Evolutionary conservation across 2,888 invertebrate species (phyloP).

Genomic region (Gerris lacustris): DNA sequence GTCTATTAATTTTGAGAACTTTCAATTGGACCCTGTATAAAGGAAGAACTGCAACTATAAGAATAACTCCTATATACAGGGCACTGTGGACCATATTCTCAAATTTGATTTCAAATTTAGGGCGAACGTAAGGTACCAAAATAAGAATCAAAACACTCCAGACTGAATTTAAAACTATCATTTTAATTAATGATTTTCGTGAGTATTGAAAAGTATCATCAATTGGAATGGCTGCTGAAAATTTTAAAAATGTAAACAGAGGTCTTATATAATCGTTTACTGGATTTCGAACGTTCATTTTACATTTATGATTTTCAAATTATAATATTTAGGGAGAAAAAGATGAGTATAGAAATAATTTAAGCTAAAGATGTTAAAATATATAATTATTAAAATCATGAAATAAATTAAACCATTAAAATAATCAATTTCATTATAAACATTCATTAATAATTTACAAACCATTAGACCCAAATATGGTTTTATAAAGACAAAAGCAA

Average conservation of each 20-base stretch:
- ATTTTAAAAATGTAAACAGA: not conserved
- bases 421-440: too few relatives aligned
- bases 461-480: too few relatives aligned
- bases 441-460: too few relatives aligned
- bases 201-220: not conserved
- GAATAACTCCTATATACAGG: not conserved
- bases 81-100: not conserved
- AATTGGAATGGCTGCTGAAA: not conserved
- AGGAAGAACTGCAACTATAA: not conserved
- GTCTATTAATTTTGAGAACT: not conserved
- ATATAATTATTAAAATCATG: too few relatives aligned
- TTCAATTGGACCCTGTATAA: not conserved
- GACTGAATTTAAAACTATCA: not conserved
- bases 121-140: not conserved
- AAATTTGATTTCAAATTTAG: not conserved
- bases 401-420: too few relatives aligned
- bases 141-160: not conserved
- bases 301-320: too few relatives aligned
- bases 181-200: not conserved
- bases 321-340: too few relatives aligned
- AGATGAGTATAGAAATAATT: too few relatives aligned
- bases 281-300: too few relatives aligned
- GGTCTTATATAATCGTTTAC: not conserved
- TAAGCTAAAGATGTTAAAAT: too few relatives aligned
- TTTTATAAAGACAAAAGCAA: too few relatives aligned